phyloP scores from a whole-genome alignment of 2,113 vertebrate genomes.

The Narcine bancroftii region DNA sequence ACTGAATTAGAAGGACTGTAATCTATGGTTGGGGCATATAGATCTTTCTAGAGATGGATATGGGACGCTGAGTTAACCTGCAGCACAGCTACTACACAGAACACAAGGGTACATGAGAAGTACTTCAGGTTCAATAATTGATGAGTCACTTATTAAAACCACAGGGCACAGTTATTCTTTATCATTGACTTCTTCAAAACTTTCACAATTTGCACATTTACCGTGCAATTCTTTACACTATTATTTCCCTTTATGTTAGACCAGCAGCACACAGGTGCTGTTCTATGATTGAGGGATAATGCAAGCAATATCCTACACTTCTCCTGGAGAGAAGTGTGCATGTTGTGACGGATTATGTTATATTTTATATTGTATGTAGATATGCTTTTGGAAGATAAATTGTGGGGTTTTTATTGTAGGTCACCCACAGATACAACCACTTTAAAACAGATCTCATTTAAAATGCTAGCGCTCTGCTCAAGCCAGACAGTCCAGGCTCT shows the following conservation, averaged over 20 bases:
- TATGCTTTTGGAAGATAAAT: no score
- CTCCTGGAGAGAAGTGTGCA: neutral
- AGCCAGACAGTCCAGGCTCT: no score
- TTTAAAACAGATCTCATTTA: no score
- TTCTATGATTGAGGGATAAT: neutral
- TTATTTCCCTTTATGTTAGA: neutral
- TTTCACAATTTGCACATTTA: neutral
- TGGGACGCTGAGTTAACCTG: neutral
- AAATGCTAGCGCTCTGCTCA: no score
- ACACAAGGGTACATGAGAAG: neutral
- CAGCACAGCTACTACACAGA: neutral
- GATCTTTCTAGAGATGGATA: no score
- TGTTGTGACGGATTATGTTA: no score
- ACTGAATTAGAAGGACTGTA: no score
- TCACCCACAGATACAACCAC: no score
- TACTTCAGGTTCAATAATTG: neutral
- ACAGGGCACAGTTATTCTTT: neutral
- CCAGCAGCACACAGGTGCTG: neutral
- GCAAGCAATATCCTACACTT: neutral
- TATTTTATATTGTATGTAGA: no score
- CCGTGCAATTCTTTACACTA: neutral
- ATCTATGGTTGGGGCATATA: no score
- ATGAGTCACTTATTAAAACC: neutral
- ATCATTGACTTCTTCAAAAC: neutral
- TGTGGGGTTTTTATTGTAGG: no score